Base-by-base conservation (phyloP, 2,113 vertebrate species). In the Paracanthobrama guichenoti region DNA sequence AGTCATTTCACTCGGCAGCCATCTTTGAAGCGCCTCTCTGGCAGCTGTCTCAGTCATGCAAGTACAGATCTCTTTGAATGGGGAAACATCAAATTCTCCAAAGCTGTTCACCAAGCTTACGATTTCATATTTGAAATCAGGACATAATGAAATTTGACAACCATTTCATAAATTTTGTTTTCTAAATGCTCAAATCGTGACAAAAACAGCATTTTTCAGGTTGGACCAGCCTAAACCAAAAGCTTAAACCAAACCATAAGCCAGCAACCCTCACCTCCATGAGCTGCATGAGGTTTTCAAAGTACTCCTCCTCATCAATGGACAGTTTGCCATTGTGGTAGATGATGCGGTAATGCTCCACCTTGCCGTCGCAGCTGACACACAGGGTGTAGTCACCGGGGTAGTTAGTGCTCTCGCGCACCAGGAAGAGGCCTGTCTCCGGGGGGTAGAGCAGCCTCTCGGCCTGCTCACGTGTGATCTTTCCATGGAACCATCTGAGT, bases 311-410 rank as follows among this genome's bases (percentile, higher is more conserved):
- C 59, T 97, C 96, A 0, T 99, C 98, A 3, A 99, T 99, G 86
- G 95, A 96, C 83, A 99, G 96, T 92, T 98, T 97, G 93, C 96
- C 96, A 44, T 96, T 89, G 2, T 95, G 92, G 92, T 99, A 99
- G 88, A 96, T 96, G 93, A 99, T 99, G 88, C 95, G 97, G 92
- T 99, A 99, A 92, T 99, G 97, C 93, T 99, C 98, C 94, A 99
- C 98, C 91, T 97, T 98, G 73, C 96, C 94, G 0, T 98, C 97
- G 0, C 97, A 99, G 94, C 97, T 99, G 89, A 99, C 97, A 2
- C 98, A 99, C 84, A 99, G 95, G 0, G 98, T 99, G 94, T 99
- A 99, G 93, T 99, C 97, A 0, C 98, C 98, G 0, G 98, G 98
- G 89, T 96, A 99, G 95, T 99, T 99, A 92, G 97, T 99, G 94